A percentile compares a stretch with the other conserved stretches of the same genome.
phyloP scores from a whole-genome alignment of 2,113 vertebrate species.

The Lampris incognitus region DNA sequence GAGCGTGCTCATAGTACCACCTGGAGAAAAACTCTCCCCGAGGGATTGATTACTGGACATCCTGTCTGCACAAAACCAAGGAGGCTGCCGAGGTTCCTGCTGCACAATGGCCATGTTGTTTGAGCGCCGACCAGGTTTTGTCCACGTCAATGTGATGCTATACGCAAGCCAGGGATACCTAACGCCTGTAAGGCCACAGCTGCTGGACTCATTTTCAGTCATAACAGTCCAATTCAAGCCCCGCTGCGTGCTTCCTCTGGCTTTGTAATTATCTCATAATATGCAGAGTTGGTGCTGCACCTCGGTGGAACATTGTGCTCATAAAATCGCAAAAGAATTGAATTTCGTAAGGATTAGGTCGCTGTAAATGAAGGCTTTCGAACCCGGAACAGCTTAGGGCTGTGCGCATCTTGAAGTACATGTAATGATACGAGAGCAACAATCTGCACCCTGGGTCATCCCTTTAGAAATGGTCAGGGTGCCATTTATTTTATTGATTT shows the following conservation, averaged over 20 bases:
- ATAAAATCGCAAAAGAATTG: constrained; percentile 3
- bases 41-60: constrained; percentile 77
- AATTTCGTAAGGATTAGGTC: neutral
- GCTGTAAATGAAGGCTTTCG: neutral
- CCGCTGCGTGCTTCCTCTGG: constrained; percentile 60
- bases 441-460: constrained; percentile 16
- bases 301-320: neutral
- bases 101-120: constrained; percentile 76
- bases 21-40: constrained; percentile 72
- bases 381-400: neutral
- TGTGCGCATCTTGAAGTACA: constrained; percentile 5
- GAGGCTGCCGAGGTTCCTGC: constrained; percentile 61
- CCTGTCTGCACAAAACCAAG: constrained; percentile 68
- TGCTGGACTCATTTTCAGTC: constrained; percentile 67
- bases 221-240: constrained; percentile 47
- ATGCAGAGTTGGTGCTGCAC: constrained; percentile 11
- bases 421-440: neutral
- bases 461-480: constrained; percentile 16
- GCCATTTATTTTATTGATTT: neutral
- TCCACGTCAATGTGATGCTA: constrained; percentile 56
- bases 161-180: constrained; percentile 68
- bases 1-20: constrained; percentile 70
- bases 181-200: constrained; percentile 64
- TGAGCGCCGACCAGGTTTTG: constrained; percentile 52
- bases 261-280: constrained; percentile 63